These are phyloP conservation scores for Cochlearius cochlearius DNA, from an alignment of 2,113 vertebrate genomes.

Conservation along the genomic window DNA sequence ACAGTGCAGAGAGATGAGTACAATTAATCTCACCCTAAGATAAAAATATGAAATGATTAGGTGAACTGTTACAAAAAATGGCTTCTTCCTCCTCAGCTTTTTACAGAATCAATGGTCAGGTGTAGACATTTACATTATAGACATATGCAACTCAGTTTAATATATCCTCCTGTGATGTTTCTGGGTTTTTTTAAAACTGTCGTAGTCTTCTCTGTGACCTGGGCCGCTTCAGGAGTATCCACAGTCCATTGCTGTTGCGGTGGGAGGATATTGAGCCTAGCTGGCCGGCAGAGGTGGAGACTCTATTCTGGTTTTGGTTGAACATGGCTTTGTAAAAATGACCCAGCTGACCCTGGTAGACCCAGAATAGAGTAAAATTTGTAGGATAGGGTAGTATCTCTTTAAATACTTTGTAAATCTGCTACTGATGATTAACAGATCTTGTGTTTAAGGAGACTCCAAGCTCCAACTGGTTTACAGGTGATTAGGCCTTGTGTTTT, in stretches of 20 bases:
- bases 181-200: not conserved
- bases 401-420: not conserved
- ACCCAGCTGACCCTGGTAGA: not conserved
- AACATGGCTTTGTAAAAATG: not conserved
- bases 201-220: not conserved
- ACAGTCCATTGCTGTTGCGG: rapidly evolving
- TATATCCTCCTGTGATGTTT: not conserved
- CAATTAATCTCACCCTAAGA: not conserved
- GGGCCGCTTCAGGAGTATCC: not conserved
- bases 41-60: not conserved
- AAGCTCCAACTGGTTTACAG: not conserved
- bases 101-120: not conserved
- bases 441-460: not conserved
- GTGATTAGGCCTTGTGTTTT: slow-evolving; percentile 18
- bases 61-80: not conserved
- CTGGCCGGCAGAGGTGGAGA: not conserved
- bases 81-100: not conserved
- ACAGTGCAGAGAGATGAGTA: not conserved
- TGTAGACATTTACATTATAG: not conserved
- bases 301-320: not conserved
- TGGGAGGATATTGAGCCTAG: not conserved
- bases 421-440: not conserved
- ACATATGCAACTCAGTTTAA: not conserved
- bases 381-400: not conserved
- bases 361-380: not conserved